Conservation (phyloP, 2,888 invertebrate genomes). For the Cetonia aurata region DNA sequence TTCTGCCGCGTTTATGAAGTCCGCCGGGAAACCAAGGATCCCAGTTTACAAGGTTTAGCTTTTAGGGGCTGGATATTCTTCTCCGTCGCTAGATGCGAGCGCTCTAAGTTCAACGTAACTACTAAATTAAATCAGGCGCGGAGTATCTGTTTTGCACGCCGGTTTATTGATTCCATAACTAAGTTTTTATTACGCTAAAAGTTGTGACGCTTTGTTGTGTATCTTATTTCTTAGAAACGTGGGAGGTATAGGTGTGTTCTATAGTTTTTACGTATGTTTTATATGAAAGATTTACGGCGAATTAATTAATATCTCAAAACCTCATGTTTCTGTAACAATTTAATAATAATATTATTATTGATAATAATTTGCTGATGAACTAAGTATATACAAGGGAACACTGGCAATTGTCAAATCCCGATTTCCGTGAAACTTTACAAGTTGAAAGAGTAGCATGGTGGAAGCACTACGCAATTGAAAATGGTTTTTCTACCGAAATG, state of each 20-base stretch:
- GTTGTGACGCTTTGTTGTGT: background rate
- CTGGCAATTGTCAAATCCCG: no score
- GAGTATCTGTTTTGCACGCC: background rate
- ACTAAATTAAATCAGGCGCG: constrained; percentile 24
- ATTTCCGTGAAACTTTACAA: no score
- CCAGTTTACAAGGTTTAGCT: constrained; percentile 17
- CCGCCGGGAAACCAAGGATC: background rate
- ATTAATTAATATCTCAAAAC: background rate
- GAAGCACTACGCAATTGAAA: no score
- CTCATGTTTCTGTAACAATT: no score
- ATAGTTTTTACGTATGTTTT: no score
- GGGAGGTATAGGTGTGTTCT: no score
- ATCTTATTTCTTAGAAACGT: background rate
- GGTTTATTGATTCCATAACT: constrained; percentile 9
- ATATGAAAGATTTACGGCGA: background rate
- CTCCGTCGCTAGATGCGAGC: background rate
- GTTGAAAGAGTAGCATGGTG: no score
- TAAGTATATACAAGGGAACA: no score
- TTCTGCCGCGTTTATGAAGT: constrained; percentile 15
- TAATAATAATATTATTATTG: no score
- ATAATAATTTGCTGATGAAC: no score
- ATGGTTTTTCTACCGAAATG: no score
- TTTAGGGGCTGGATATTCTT: constrained; percentile 17
- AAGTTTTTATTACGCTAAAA: constrained; percentile 7
- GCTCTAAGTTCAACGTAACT: background rate